These are phyloP conservation scores for Nestor notabilis DNA, from an alignment of 2,113 vertebrate species.

Conservation along the genomic window DNA sequence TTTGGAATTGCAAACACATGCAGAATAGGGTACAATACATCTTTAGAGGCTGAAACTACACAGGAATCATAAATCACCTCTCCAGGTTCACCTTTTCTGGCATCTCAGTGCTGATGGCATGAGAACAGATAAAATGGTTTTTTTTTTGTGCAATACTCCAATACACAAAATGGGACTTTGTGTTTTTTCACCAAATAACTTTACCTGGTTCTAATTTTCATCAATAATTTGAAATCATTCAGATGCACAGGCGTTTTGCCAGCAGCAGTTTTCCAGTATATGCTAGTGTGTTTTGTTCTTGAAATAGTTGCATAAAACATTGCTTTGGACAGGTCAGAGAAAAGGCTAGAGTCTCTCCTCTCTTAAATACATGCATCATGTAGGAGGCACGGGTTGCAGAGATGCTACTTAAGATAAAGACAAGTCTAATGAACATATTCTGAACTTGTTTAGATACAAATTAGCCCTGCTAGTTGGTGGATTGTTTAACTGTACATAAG, in stretches of 20 bases:
- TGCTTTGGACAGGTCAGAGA: neutral
- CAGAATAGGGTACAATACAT: neutral
- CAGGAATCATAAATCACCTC: neutral
- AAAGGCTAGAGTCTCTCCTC: neutral
- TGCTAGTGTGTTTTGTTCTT: neutral
- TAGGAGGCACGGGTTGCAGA: neutral
- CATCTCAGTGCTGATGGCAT: neutral
- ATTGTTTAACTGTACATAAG: neutral
- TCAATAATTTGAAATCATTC: neutral
- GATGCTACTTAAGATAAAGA: neutral
- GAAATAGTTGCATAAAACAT: neutral
- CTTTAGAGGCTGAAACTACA: neutral
- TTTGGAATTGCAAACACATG: neutral
- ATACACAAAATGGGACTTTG: neutral
- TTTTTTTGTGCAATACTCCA: neutral
- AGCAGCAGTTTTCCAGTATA: neutral
- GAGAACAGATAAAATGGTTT: neutral
- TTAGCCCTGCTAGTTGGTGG: neutral
- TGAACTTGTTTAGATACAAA: neutral
- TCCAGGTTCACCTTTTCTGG: neutral
- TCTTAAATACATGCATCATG: neutral
- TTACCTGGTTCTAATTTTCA: slow-evolving; percentile 6
- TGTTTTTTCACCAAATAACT: neutral
- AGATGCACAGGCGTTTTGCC: neutral
- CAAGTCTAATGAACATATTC: neutral